Percentiles rank a stretch among this genome's conserved stretches.
These are phyloP conservation scores for Linnaemya vulpina DNA, from an alignment of 2,888 invertebrate species.

Conservation along the genomic window DNA sequence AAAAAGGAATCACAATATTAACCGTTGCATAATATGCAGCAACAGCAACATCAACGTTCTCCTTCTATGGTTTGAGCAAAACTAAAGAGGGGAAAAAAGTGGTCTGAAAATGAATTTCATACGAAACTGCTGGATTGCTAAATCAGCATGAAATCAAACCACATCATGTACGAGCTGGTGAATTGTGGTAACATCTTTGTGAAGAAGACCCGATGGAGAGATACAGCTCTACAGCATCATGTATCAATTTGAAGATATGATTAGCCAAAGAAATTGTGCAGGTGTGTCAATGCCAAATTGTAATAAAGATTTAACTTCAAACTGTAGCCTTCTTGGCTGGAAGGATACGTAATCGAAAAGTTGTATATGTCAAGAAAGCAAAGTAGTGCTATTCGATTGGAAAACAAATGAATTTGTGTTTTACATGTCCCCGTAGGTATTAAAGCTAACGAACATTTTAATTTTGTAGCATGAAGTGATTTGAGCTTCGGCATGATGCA, in stretches of 20 bases:
- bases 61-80: constrained; percentile 14
- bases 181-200: constrained; percentile 55
- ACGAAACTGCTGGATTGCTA: constrained; percentile 50
- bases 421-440: background rate
- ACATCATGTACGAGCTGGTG: constrained; percentile 43
- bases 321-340: background rate
- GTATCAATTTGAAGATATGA: constrained; percentile 20
- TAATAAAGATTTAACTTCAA: background rate
- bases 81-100: constrained; percentile 19
- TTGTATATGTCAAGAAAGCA: background rate
- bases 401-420: background rate
- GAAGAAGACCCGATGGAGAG: constrained; percentile 5
- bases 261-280: constrained; percentile 15
- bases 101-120: background rate
- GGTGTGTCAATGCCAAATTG: constrained; percentile 14
- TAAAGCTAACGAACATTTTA: background rate
- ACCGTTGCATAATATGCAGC: background rate
- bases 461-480: background rate
- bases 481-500: background rate
- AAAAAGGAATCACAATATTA: constrained; percentile 4
- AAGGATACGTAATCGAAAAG: background rate
- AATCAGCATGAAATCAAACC: constrained; percentile 66
- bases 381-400: background rate
- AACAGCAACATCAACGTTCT: constrained; percentile 21
- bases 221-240: constrained; percentile 31